A percentile compares a stretch with the other conserved stretches of the same genome.
Evolutionary conservation across 2,888 invertebrate species (phyloP).

Genomic region (Anorthoa munda): DNA sequence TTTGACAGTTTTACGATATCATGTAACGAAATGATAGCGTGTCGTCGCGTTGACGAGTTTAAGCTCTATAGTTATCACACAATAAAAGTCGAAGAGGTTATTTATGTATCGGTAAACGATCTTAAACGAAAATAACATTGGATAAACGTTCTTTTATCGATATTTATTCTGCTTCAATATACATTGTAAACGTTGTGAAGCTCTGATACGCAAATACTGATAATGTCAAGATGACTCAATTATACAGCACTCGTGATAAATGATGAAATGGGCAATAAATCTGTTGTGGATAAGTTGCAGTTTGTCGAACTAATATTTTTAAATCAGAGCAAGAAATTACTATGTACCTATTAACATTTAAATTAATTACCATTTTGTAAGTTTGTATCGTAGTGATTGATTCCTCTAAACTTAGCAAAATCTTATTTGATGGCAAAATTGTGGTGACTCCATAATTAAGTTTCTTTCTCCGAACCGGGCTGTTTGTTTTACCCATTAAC

Average conservation of each 20-base stretch:
- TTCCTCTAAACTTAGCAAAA: background rate
- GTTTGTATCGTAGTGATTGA: slow-evolving; percentile 1
- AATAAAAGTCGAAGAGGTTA: slow-evolving; percentile 22
- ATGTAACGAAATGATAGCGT: slow-evolving; percentile 35
- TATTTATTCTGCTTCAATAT: slow-evolving; percentile 14
- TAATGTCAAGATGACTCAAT: slow-evolving; percentile 36
- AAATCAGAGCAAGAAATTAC: slow-evolving; percentile 14
- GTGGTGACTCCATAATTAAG: too few relatives aligned
- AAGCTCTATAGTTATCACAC: slow-evolving; percentile 39
- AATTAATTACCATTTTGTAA: slow-evolving; percentile 18
- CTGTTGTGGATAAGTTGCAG: slow-evolving; percentile 4
- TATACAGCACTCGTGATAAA: slow-evolving; percentile 16
- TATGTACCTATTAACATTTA: background rate
- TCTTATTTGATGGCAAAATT: background rate
- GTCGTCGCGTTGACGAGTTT: slow-evolving; percentile 23
- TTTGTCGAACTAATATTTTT: slow-evolving; percentile 5
- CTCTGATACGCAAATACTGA: slow-evolving; percentile 2
- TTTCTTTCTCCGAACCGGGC: background rate
- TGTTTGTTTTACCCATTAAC: slow-evolving; percentile 21
- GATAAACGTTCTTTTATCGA: slow-evolving; percentile 21
- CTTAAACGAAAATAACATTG: slow-evolving; percentile 43
- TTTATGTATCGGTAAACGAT: slow-evolving; percentile 27
- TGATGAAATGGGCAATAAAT: slow-evolving; percentile 26
- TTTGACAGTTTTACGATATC: slow-evolving; percentile 58
- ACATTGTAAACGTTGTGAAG: background rate